These are phyloP conservation scores for Thalassarche chlororhynchos DNA, from an alignment of 2,113 vertebrate species.

Conservation along the genomic window DNA sequence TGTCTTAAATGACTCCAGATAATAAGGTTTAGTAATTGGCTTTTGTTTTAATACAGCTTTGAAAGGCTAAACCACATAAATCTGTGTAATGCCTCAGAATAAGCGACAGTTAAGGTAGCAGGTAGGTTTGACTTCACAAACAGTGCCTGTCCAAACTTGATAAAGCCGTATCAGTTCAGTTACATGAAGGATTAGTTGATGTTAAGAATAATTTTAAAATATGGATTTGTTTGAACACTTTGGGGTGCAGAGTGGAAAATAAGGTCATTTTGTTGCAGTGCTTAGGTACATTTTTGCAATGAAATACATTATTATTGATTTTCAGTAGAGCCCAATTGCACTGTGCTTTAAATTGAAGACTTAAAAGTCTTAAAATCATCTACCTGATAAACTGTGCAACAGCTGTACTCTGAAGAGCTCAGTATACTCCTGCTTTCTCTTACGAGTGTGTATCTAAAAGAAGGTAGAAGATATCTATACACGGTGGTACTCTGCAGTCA, in stretches of 20 bases:
- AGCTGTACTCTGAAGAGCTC: background rate
- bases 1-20: constrained; percentile 46
- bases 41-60: constrained; percentile 73
- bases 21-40: constrained; percentile 67
- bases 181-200: background rate
- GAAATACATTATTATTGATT: background rate
- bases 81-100: background rate
- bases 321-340: background rate
- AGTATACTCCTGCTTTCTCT: background rate
- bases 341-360: background rate
- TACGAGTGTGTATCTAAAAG: background rate
- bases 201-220: background rate
- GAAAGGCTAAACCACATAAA: constrained; percentile 52
- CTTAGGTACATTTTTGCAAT: background rate
- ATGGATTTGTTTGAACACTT: background rate
- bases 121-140: background rate
- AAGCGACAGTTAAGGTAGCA: background rate
- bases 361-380: background rate
- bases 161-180: background rate
- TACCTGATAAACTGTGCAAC: background rate
- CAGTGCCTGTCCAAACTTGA: background rate
- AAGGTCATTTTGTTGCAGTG: background rate
- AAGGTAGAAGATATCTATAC: background rate
- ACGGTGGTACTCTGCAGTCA: background rate
- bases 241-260: background rate